These are phyloP conservation scores for Aproaerema taeniolella DNA, from an alignment of 2,888 invertebrate species.

Conservation along the genomic window DNA sequence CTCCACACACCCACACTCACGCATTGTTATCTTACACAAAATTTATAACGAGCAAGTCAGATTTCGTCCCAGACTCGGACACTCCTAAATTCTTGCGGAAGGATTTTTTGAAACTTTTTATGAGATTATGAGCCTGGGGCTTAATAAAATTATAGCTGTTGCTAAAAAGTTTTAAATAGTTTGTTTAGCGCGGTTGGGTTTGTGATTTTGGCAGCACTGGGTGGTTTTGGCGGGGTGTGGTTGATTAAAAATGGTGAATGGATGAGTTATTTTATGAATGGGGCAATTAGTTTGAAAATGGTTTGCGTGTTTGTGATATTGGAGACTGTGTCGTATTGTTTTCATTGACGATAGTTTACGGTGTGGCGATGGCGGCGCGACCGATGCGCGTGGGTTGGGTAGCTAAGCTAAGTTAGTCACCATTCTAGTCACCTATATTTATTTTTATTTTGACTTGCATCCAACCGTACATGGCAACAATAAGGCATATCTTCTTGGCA, in stretches of 20 bases:
- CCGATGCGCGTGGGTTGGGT: neutral
- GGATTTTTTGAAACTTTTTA: constrained; percentile 52
- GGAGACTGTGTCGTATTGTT: constrained; percentile 2
- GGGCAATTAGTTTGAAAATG: constrained; percentile 6
- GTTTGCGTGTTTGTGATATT: constrained; percentile 1
- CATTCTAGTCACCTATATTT: too few relatives aligned
- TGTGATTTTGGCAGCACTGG: constrained; percentile 55
- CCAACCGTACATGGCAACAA: too few relatives aligned
- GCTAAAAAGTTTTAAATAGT: constrained; percentile 32
- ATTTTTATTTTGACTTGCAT: too few relatives aligned
- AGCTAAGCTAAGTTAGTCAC: too few relatives aligned
- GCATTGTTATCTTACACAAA: constrained; percentile 74
- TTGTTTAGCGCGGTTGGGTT: constrained; percentile 47
- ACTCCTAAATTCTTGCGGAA: constrained; percentile 74
- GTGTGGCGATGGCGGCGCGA: neutral
- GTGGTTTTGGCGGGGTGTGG: constrained; percentile 37
- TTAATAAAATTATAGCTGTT: constrained; percentile 57
- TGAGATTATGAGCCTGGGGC: constrained; percentile 40
- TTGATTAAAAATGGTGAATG: constrained; percentile 20
- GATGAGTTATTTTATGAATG: constrained; percentile 37
- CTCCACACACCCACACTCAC: constrained; percentile 71
- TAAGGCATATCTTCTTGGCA: too few relatives aligned
- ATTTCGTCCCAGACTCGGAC: constrained; percentile 64
- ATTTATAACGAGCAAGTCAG: constrained; percentile 74
- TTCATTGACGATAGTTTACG: too few relatives aligned